Percentiles rank a stretch among this genome's conserved stretches.
phyloP scores from a whole-genome alignment of 2,113 vertebrate species.

The Thryonomys swinderianus region DNA sequence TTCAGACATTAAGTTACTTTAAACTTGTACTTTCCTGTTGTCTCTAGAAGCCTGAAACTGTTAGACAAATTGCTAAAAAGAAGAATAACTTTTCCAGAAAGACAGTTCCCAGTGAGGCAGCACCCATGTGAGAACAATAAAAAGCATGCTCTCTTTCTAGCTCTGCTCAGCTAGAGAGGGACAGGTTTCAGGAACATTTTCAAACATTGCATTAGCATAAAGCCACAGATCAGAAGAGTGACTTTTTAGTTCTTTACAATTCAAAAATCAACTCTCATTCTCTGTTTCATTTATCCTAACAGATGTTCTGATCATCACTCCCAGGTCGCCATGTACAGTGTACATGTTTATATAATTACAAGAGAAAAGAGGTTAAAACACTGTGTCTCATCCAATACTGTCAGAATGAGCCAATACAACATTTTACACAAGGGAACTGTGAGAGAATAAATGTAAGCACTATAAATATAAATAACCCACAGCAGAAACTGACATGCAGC shows the following conservation, averaged over 20 bases:
- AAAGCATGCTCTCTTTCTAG: conserved; percentile 36
- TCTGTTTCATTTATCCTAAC: conserved; percentile 72
- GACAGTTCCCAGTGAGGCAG: neutral
- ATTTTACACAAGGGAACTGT: conserved; percentile 52
- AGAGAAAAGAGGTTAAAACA: conserved; percentile 70
- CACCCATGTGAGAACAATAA: conserved; percentile 27
- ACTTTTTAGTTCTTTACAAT: conserved; percentile 71
- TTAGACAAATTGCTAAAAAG: conserved; percentile 46
- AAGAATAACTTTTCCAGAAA: conserved; percentile 52
- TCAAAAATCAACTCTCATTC: conserved; percentile 78
- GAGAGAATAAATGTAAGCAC: conserved; percentile 52
- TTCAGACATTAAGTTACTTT: neutral
- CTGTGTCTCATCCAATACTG: conserved; percentile 70
- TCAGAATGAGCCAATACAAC: conserved; percentile 58
- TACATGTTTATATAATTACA: conserved; percentile 78
- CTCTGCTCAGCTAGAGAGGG: conserved; percentile 52
- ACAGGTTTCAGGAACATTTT: conserved; percentile 67
- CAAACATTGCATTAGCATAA: conserved; percentile 72
- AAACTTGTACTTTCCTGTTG: neutral
- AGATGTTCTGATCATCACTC: conserved; percentile 79
- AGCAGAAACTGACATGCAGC: conserved; percentile 16
- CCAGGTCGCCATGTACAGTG: conserved; percentile 66
- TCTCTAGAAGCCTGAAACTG: neutral
- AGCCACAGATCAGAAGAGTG: conserved; percentile 72
- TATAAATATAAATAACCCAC: conserved; percentile 76